Evolutionary conservation across 2,113 vertebrate genomes (phyloP).

Genomic region (Polypterus bichir): DNA sequence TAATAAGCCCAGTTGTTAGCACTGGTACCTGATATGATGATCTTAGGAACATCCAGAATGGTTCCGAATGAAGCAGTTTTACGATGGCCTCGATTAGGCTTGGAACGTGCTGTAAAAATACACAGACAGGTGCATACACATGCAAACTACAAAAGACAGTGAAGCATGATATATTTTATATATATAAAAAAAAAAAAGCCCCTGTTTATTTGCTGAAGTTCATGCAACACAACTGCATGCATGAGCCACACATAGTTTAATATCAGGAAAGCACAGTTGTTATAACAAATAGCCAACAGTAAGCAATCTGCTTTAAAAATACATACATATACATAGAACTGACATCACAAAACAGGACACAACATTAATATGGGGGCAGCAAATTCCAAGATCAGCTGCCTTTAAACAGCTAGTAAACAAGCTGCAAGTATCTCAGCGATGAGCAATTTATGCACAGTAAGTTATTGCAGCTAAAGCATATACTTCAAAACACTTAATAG

Average conservation of each 20-base stretch:
- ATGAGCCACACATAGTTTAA: constrained; percentile 26
- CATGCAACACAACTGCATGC: constrained; percentile 59
- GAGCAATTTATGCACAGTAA: no score
- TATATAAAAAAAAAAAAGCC: constrained; percentile 1
- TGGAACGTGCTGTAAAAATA: constrained; percentile 88
- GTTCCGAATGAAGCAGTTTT: constrained; percentile 98
- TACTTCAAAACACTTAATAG: no score
- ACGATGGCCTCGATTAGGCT: constrained; percentile 97
- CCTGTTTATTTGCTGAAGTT: constrained; percentile 25
- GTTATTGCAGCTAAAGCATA: no score
- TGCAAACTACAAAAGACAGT: constrained; percentile 69
- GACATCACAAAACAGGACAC: no score
- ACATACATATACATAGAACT: constrained; percentile 18
- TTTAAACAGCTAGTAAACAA: no score
- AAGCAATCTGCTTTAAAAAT: constrained; percentile 43
- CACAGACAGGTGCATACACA: constrained; percentile 81
- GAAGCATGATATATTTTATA: constrained; percentile 43
- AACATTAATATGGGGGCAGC: no score
- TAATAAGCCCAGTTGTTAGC: constrained; percentile 29
- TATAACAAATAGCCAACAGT: constrained; percentile 46
- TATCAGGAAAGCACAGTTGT: constrained; percentile 37
- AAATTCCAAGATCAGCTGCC: no score
- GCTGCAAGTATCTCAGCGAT: no score
- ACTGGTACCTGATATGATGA: constrained; percentile 96
- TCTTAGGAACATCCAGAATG: constrained; percentile 99